Conservation (phyloP, 1,140 invertebrate species). For the Drosophila athabasca region DNA sequence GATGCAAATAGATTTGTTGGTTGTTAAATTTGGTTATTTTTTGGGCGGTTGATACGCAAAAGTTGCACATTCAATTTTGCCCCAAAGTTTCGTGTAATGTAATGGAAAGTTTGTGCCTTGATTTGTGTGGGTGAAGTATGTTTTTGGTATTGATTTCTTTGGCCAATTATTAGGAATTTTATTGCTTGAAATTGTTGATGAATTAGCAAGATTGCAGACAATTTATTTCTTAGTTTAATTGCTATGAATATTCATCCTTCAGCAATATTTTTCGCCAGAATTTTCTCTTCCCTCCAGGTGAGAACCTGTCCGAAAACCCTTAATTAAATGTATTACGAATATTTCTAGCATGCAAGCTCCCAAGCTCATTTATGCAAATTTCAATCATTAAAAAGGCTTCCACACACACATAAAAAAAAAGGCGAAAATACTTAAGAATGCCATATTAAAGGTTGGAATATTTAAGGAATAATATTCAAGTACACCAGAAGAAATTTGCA, state of each 20-base stretch:
- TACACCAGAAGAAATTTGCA: slow-evolving; percentile 59
- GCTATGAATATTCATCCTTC: not conserved
- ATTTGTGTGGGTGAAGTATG: slow-evolving; percentile 2
- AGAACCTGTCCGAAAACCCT: slow-evolving; percentile 16
- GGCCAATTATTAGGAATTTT: not conserved
- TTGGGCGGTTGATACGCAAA: slow-evolving; percentile 45
- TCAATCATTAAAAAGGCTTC: slow-evolving; percentile 34
- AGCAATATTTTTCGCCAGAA: slow-evolving; percentile 5
- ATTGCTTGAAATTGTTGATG: not conserved
- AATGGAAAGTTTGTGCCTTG: slow-evolving; percentile 25
- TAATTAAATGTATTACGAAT: slow-evolving; percentile 42
- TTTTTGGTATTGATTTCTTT: slow-evolving; percentile 6
- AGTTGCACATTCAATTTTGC: slow-evolving; percentile 48
- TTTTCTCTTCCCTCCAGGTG: not conserved
- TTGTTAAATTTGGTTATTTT: slow-evolving; percentile 57
- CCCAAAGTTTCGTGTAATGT: slow-evolving; percentile 44
- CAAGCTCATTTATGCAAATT: slow-evolving; percentile 38
- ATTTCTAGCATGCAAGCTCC: slow-evolving; percentile 36
- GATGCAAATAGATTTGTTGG: slow-evolving; percentile 58
- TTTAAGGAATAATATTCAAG: slow-evolving; percentile 36
- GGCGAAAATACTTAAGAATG: no score
- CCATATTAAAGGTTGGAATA: slow-evolving; percentile 3
- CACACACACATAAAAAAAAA: not conserved
- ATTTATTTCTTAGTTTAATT: not conserved
- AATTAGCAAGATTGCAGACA: no score